A percentile compares a stretch with the other conserved stretches of the same genome.
Evolutionary conservation across 2,888 invertebrate species (phyloP).

Genomic region (Platypus cylindrus): DNA sequence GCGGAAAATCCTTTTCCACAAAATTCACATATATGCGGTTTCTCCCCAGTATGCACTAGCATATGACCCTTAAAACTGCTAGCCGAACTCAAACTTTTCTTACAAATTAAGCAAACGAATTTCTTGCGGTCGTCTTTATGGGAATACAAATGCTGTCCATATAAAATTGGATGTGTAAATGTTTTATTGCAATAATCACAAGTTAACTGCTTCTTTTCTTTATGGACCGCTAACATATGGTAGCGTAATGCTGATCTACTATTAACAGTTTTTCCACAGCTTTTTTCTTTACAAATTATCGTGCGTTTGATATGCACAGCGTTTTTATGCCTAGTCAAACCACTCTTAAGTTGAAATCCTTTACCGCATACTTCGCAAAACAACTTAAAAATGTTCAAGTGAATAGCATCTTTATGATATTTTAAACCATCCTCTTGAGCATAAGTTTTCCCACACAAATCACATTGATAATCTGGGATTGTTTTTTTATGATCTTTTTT

Average conservation of each 20-base stretch:
- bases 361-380: slow-evolving; percentile 6
- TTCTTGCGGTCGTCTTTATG: too few species aligned
- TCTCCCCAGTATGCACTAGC: slow-evolving; percentile 14
- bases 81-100: slow-evolving; percentile 27
- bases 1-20: slow-evolving; percentile 41
- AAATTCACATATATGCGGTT: slow-evolving; percentile 20
- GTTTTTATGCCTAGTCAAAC: not conserved
- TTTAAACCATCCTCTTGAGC: slow-evolving; percentile 45
- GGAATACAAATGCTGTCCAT: too few species aligned
- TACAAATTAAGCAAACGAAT: slow-evolving; percentile 31
- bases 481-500: too few species aligned
- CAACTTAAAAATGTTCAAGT: slow-evolving; percentile 38
- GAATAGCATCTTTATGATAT: slow-evolving; percentile 41
- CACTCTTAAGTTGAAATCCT: not conserved
- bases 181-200: too few species aligned
- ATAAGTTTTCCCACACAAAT: slow-evolving; percentile 35
- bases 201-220: slow-evolving; percentile 20
- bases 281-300: slow-evolving; percentile 1
- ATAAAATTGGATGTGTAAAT: too few species aligned
- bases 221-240: slow-evolving; percentile 19
- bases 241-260: slow-evolving; percentile 10
- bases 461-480: slow-evolving; percentile 6
- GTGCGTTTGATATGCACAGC: not conserved
- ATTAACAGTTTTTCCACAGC: slow-evolving; percentile 12
- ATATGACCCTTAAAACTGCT: slow-evolving; percentile 13